Percentiles rank a stretch among this genome's conserved stretches.
phyloP scores from a whole-genome alignment of 2,113 vertebrate genomes.

The Uria aalge region DNA sequence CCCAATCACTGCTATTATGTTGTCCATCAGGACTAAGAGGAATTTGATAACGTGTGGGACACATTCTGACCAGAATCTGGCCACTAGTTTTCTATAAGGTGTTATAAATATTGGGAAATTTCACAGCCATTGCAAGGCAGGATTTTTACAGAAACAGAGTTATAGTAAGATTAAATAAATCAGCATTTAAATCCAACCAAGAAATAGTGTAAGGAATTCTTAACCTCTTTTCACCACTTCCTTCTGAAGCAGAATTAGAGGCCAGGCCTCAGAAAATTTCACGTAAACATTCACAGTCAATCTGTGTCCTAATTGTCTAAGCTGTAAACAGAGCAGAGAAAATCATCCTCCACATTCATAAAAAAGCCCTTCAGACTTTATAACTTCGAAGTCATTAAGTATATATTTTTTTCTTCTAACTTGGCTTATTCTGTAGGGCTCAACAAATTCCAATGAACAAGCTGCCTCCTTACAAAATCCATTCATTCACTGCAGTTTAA shows the following conservation, averaged over 20 bases:
- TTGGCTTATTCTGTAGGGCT: conserved; percentile 13
- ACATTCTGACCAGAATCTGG: neutral
- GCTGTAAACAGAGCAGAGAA: neutral
- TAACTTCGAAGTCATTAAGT: neutral
- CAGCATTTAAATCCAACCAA: neutral
- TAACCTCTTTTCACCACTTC: neutral
- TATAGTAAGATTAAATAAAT: neutral
- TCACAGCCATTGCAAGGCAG: neutral
- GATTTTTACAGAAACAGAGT: neutral
- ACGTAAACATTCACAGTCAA: neutral
- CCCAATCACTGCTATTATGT: neutral
- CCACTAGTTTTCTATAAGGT: neutral
- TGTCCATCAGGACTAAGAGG: neutral
- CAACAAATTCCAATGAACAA: conserved; percentile 31
- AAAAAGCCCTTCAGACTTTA: conserved; percentile 14
- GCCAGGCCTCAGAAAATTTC: neutral
- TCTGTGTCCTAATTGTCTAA: neutral
- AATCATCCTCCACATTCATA: neutral
- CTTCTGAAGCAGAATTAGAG: neutral
- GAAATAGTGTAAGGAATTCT: neutral
- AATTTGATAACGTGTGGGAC: rapidly evolving
- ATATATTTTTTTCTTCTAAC: conserved; percentile 1
- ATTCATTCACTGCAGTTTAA: neutral
- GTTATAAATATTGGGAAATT: neutral
- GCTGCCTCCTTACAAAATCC: conserved; percentile 27